phyloP scores from a whole-genome alignment of 1,140 invertebrate species.

The Leptonema lineaticorne region DNA sequence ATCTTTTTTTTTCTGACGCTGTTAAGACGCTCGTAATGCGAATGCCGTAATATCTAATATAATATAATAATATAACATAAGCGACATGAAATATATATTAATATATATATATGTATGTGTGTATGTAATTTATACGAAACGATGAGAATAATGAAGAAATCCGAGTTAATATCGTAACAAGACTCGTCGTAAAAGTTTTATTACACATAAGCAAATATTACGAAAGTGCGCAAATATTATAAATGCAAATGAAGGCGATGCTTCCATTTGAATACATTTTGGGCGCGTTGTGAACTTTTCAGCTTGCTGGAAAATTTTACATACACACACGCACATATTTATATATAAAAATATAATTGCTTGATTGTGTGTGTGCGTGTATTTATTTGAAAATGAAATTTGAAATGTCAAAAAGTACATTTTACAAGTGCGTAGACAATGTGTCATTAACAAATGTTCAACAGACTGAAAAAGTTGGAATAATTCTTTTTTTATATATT shows the following conservation, averaged over 20 bases:
- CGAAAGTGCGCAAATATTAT: background rate
- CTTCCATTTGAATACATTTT: constrained; percentile 13
- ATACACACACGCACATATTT: too few relatives aligned
- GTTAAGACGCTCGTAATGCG: too few relatives aligned
- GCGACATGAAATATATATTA: too few relatives aligned
- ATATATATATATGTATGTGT: too few relatives aligned
- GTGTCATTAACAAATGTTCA: constrained; percentile 10
- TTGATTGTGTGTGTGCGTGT: background rate
- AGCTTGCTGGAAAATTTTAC: too few relatives aligned
- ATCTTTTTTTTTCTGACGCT: too few relatives aligned
- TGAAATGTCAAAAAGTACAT: constrained; percentile 2
- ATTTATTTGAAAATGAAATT: background rate
- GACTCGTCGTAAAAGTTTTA: background rate
- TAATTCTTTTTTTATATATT: background rate
- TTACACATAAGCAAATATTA: background rate
- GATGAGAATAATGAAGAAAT: too few relatives aligned
- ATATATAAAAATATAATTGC: too few relatives aligned
- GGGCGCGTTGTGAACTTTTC: constrained; percentile 5
- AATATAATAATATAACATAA: too few relatives aligned
- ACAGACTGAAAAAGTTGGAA: background rate
- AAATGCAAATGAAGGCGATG: constrained; percentile 13
- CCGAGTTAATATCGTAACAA: too few relatives aligned
- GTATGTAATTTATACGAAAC: too few relatives aligned
- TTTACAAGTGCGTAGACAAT: background rate
- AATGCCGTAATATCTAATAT: too few relatives aligned